phyloP scores from a whole-genome alignment of 2,888 invertebrate species.

The Brenthis daphne region DNA sequence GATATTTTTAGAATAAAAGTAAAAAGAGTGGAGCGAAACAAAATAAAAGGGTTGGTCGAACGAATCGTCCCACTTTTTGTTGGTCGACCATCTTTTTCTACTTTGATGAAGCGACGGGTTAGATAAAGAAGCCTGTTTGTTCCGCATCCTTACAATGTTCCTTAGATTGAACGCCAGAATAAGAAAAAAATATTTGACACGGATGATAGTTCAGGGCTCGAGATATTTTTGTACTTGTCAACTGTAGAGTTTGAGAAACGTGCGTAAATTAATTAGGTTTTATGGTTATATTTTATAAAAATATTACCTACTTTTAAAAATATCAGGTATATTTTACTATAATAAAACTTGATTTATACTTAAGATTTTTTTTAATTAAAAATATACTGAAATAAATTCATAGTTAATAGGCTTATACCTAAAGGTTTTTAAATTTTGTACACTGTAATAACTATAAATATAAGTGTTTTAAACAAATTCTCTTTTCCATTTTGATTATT shows the following conservation, averaged over 20 bases:
- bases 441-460: too few species aligned
- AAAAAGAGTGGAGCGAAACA: conserved; percentile 69
- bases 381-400: too few species aligned
- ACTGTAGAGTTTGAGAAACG: conserved; percentile 7
- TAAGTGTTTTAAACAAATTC: too few species aligned
- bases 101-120: conserved; percentile 59
- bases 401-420: too few species aligned
- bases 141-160: conserved; percentile 45
- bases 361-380: too few species aligned
- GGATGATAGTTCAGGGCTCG: conserved; percentile 25
- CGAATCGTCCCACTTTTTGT: conserved; percentile 72
- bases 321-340: too few species aligned
- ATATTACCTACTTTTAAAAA: too few species aligned
- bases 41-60: conserved; percentile 76
- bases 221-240: conserved; percentile 21
- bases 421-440: too few species aligned
- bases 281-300: too few species aligned
- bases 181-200: conserved; percentile 39
- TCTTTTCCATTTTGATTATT: too few species aligned
- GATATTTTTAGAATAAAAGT: conserved; percentile 80
- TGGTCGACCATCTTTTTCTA: conserved; percentile 62
- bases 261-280: neutral
- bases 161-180: conserved; percentile 25
- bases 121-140: conserved; percentile 54
- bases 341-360: too few species aligned